Evolutionary conservation across 2,888 invertebrate species (phyloP), one percentile per base, ranked within the genome.

Genomic region (Cryptophagus acutangulus): DNA sequence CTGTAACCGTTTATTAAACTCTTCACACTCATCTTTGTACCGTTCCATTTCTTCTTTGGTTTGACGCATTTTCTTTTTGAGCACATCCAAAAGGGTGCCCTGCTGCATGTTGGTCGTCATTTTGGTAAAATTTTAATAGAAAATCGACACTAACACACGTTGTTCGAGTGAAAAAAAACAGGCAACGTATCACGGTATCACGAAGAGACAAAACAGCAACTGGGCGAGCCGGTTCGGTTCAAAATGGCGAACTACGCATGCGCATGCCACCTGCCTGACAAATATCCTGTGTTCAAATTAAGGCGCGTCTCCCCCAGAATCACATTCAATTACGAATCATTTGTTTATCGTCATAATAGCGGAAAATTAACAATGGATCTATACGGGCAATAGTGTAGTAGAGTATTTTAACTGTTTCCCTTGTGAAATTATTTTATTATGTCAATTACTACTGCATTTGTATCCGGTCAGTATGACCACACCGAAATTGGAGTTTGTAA

Each of bases 61-160:
- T 75, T 93, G 92, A 62, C 93, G 83, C 96, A 97, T 97, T 84
- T 97, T 99, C 82, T 95, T 94, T 82, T 97, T 97, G 67, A 97
- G 82, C 67, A 94, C 92, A 75, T 95, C 94, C 72, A 97, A 78
- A 63, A 96, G 84, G 66, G 89, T 87, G 69, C 91, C 91, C 78
- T 92, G 91, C 72, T 86, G 85, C 76, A 88, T 83, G 73, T 84
- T 87, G 71, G 87, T 81, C 77, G 88, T 85, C 88, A 88, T 90
- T 76, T 72, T 78, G 31, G 25, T 28, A 36, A n/a, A 33, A 24
- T 28, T 12, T 9, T 6, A 25, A 17, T n/a, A 35, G 24, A 3
- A 20, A 35, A 33, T 33, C 5, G 12, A 8, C 9, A 15, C 5
- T 29, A 12, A 29, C 4, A 15, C 33, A n/a, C 37, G 10, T 34